Percentiles rank a stretch among this genome's conserved stretches.
Conservation (phyloP, 64 coral and sea anemone species). For the Montipora capricornis region DNA sequence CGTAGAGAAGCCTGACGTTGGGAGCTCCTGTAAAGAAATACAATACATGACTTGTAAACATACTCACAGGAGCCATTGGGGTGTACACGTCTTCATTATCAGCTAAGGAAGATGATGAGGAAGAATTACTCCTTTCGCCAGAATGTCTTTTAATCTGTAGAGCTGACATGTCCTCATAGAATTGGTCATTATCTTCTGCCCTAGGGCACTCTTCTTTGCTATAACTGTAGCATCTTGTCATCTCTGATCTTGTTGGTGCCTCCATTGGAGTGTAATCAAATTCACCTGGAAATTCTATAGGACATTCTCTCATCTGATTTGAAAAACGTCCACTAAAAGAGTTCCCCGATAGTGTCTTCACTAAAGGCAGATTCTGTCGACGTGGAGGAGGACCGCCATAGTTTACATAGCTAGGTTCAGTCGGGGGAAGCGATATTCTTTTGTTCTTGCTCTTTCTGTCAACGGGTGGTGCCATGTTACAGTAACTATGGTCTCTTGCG, state of each 20-base stretch:
- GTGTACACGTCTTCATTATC: slow-evolving; percentile 35
- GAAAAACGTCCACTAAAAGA: background rate
- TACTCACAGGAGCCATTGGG: background rate
- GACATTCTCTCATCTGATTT: background rate
- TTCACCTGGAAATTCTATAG: background rate
- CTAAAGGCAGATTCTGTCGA: slow-evolving; percentile 23
- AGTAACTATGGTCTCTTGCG: slow-evolving; percentile 43
- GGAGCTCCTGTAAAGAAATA: too few relatives aligned
- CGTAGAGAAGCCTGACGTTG: too few relatives aligned
- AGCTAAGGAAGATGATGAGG: slow-evolving; percentile 26
- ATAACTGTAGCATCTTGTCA: slow-evolving; percentile 29
- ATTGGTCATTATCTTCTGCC: background rate
- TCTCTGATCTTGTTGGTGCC: slow-evolving; percentile 35
- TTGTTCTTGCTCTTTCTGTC: slow-evolving; percentile 47
- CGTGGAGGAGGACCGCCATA: background rate
- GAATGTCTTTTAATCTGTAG: background rate
- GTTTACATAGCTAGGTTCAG: slow-evolving; percentile 25
- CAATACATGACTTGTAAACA: background rate
- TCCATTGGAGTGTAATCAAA: slow-evolving; percentile 50
- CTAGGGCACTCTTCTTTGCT: background rate
- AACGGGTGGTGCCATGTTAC: slow-evolving; percentile 60
- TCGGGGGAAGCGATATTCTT: background rate
- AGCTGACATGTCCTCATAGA: slow-evolving; percentile 24
- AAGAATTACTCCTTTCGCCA: slow-evolving; percentile 6
- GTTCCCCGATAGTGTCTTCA: background rate